These are phyloP conservation scores for Cyrtodaria siliqua DNA, from an alignment of 2,888 invertebrate species.

Conservation along the genomic window DNA sequence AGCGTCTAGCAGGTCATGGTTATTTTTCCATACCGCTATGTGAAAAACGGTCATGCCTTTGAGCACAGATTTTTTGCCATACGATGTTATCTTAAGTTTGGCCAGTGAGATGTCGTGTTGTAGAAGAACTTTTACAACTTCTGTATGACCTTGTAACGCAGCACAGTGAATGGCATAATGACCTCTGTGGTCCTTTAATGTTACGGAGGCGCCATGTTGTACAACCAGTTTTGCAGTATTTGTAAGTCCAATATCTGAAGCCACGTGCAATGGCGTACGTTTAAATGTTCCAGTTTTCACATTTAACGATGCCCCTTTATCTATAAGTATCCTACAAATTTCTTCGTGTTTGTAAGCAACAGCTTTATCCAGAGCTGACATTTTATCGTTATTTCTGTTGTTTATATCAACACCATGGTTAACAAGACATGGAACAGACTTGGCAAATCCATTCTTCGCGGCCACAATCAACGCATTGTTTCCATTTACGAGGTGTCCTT, in stretches of 20 bases:
- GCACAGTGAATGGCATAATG: constrained; percentile 48
- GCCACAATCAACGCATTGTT: constrained; percentile 42
- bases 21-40: constrained; percentile 42
- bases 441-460: constrained; percentile 23
- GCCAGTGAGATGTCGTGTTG: constrained; percentile 22
- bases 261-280: constrained; percentile 46
- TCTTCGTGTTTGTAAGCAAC: constrained; percentile 23
- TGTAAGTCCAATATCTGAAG: constrained; percentile 28
- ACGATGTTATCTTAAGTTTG: constrained; percentile 24
- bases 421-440: constrained; percentile 9
- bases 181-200: constrained; percentile 39
- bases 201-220: constrained; percentile 12
- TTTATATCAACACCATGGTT: neutral
- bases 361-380: constrained; percentile 19
- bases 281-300: constrained; percentile 29
- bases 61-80: constrained; percentile 23
- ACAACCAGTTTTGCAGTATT: constrained; percentile 22
- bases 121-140: constrained; percentile 16
- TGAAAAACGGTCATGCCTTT: constrained; percentile 46
- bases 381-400: constrained; percentile 6
- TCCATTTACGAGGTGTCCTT: constrained; percentile 1
- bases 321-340: constrained; percentile 17
- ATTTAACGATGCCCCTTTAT: constrained; percentile 31
- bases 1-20: constrained; percentile 14
- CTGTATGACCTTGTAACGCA: constrained; percentile 27